phyloP scores from a whole-genome alignment of 1,140 invertebrate species.

The Drosophila nannoptera region DNA sequence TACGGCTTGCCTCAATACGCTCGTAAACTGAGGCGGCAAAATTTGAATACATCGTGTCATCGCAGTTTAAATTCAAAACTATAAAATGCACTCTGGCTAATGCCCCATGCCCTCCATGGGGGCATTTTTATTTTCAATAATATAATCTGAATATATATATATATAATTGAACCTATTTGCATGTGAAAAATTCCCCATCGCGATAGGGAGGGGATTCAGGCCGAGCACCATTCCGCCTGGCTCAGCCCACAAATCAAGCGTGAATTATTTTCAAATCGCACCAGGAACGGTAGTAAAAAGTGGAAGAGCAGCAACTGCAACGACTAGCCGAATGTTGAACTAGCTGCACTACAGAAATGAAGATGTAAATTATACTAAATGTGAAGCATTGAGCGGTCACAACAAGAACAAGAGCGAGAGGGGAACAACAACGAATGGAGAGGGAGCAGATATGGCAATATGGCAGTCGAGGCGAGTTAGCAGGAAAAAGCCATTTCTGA shows the following conservation, averaged over 20 bases:
- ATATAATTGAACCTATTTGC: too few species aligned
- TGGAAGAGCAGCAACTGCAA: slow-evolving; percentile 25
- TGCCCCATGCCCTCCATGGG: background rate
- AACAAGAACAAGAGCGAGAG: background rate
- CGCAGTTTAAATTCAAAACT: background rate
- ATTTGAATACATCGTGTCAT: slow-evolving; percentile 8
- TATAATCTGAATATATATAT: too few species aligned
- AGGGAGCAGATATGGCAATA: slow-evolving; percentile 24
- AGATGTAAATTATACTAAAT: slow-evolving; percentile 76
- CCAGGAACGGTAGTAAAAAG: slow-evolving; percentile 49
- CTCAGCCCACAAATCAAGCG: slow-evolving; percentile 66
- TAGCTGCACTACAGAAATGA: slow-evolving; percentile 64
- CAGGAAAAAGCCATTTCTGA: slow-evolving; percentile 54
- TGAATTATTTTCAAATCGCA: slow-evolving; percentile 69
- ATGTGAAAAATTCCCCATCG: too few species aligned
- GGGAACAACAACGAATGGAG: slow-evolving; percentile 8
- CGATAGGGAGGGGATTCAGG: background rate
- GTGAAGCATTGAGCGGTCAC: slow-evolving; percentile 65
- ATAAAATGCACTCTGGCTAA: slow-evolving; percentile 15
- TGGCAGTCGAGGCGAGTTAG: slow-evolving; percentile 33
- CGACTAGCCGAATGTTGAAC: slow-evolving; percentile 37
- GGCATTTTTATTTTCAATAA: background rate
- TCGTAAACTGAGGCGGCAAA: slow-evolving; percentile 15
- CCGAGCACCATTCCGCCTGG: slow-evolving; percentile 23
- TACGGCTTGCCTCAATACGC: background rate